Base-by-base conservation (phyloP, 2,113 vertebrate species). In the Vulpes vulpes region DNA sequence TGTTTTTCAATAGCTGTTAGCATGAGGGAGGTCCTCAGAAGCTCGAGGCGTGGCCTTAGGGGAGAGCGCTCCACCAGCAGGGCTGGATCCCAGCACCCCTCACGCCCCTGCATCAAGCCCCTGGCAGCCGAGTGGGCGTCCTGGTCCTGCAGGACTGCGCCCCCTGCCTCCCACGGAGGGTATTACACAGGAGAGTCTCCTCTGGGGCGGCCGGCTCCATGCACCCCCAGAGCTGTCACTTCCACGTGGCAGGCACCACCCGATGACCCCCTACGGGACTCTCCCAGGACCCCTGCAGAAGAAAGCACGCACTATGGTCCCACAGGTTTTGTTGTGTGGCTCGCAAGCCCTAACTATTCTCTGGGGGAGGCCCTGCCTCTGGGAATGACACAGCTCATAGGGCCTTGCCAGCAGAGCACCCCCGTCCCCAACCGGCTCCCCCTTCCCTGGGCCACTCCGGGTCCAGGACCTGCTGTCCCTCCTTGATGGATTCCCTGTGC, bases 21-120 rank as follows among this genome's bases (percentile, higher is more conserved):
- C 1, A 10, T 1, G 2, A 11, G 30, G 20, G 15, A 30, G 0
- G 16, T 8, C 59, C 17, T 0, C 57, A 10, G 25, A 12, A 10
- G 43, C 10, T 20, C n/a, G 2, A 9, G 3, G 23, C 0, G 16
- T 22, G 3, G 43, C 8, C 8, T 16, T 11, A 22, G 5, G 23
- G 20, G 38, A 2, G 4, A 2, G n/a, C 30, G 4, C 2, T 8
- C 83, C 30, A 2, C 0, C 1, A 12, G 5, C 16, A 0, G 0
- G 10, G 57, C 5, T 19, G 11, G 2, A 3, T 19, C 17, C 11
- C 4, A 2, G 25, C 32, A 0, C 9, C 53, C 55, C 35, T 10
- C 20, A 16, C 11, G 5, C 57, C 38, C 60, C 53, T 3, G 38
- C 23, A 4, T 2, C 25, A 0, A n/a, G 35, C 8, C 65, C 65